phyloP scores from a whole-genome alignment of 1,140 invertebrate genomes.

The Nylanderia fulva region DNA sequence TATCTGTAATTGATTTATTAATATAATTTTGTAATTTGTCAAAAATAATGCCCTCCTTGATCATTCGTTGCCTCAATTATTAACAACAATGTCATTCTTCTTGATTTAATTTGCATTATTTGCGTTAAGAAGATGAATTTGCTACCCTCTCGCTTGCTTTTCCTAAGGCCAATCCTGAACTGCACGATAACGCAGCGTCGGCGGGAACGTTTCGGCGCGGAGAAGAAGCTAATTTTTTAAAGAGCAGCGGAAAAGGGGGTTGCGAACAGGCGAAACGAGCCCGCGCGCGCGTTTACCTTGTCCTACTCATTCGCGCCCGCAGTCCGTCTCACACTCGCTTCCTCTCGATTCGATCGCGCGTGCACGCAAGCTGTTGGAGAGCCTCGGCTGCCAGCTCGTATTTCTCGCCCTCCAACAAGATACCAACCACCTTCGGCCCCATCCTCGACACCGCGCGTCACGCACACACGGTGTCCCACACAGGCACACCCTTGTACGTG shows the following conservation, averaged over 20 bases:
- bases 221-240: constrained; percentile 76
- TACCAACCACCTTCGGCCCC: constrained; percentile 76
- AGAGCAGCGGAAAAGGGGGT: constrained; percentile 70
- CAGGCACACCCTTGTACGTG: background rate
- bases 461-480: constrained; percentile 39
- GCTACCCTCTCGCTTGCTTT: background rate
- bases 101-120: no score
- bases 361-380: constrained; percentile 72
- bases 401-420: constrained; percentile 78
- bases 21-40: background rate
- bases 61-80: background rate
- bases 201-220: constrained; percentile 41
- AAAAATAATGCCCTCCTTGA: background rate
- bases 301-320: background rate
- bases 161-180: background rate
- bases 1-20: no score
- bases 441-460: constrained; percentile 61
- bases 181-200: constrained; percentile 38
- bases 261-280: constrained; percentile 71
- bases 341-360: constrained; percentile 66
- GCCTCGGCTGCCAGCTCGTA: constrained; percentile 71
- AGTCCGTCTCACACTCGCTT: constrained; percentile 34
- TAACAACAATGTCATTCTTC: background rate
- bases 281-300: constrained; percentile 31
- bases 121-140: background rate